Conservation (phyloP, 2,888 invertebrate species). For the Saturnia pavonia region DNA sequence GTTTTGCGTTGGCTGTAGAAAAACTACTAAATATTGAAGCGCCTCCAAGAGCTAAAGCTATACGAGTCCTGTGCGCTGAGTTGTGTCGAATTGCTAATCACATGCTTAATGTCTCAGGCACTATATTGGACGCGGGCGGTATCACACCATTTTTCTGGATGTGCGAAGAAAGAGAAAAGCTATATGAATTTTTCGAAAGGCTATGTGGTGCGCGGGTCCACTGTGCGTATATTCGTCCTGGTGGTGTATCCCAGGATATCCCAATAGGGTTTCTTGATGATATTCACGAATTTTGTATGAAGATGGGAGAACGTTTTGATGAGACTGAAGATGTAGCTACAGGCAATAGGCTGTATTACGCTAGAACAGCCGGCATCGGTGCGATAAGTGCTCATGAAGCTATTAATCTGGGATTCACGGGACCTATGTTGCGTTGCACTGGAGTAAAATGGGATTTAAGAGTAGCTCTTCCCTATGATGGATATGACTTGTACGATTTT, state of each 20-base stretch:
- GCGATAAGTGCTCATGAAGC: constrained; percentile 88
- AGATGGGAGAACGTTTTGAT: constrained; percentile 88
- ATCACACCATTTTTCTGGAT: constrained; percentile 96
- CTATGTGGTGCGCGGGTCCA: constrained; percentile 93
- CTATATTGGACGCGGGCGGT: constrained; percentile 91
- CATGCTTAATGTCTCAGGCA: constrained; percentile 87
- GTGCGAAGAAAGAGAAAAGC: constrained; percentile 93
- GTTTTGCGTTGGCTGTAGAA: constrained; percentile 90
- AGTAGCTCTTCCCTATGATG: constrained; percentile 91
- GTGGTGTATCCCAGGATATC: constrained; percentile 86
- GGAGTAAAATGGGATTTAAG: constrained; percentile 95
- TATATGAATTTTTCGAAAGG: constrained; percentile 92
- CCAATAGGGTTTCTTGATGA: constrained; percentile 89
- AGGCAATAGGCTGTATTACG: constrained; percentile 85
- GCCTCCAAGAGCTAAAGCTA: constrained; percentile 90
- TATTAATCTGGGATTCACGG: constrained; percentile 86
- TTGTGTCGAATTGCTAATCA: constrained; percentile 91
- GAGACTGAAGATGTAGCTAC: constrained; percentile 92
- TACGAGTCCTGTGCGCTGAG: constrained; percentile 89
- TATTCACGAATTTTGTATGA: constrained; percentile 85
- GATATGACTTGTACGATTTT: constrained; percentile 91
- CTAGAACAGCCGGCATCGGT: constrained; percentile 88
- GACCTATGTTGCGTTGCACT: constrained; percentile 88
- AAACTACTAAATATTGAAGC: constrained; percentile 89
- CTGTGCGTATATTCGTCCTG: constrained; percentile 90